A percentile compares a stretch with the other conserved stretches of the same genome.
Evolutionary conservation across 2,113 vertebrate genomes (phyloP).

Genomic region (Heteronetta atricapilla): DNA sequence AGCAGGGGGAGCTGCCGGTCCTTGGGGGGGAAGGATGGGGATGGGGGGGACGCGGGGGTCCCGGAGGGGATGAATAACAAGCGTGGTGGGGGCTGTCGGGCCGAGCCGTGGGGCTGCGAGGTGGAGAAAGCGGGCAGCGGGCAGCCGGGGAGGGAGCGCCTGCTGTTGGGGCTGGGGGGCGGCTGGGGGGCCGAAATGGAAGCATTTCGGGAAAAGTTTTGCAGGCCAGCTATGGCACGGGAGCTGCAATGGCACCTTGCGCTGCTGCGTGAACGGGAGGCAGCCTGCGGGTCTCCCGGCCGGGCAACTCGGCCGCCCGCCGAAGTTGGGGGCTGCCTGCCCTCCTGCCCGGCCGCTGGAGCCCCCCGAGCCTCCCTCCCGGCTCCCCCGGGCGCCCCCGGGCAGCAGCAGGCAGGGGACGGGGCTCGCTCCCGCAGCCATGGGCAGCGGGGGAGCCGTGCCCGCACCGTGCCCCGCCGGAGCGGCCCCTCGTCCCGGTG

Average conservation of each 20-base stretch:
- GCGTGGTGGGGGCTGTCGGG: neutral
- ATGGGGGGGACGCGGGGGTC: no score
- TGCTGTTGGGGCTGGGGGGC: neutral
- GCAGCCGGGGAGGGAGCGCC: neutral
- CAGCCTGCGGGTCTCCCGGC: neutral
- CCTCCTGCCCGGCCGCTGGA: no score
- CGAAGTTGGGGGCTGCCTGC: constrained; percentile 3
- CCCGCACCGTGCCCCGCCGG: neutral
- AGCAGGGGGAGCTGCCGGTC: neutral
- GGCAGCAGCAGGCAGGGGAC: neutral
- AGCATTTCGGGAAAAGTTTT: constrained; percentile 43
- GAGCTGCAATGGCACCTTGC: neutral
- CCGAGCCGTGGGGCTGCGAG: neutral
- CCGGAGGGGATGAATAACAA: no score
- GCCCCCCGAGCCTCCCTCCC: neutral
- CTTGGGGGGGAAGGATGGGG: no score
- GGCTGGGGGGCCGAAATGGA: neutral
- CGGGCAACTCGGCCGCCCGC: neutral
- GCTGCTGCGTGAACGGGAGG: neutral
- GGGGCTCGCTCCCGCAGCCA: neutral
- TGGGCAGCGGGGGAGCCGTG: neutral
- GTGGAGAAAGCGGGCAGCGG: neutral
- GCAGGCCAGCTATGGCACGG: neutral
- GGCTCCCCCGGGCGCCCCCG: neutral
- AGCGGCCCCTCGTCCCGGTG: neutral